A percentile compares a stretch with the other conserved stretches of the same genome.
phyloP scores from a whole-genome alignment of 2,113 vertebrate species.

The Lycaon pictus region DNA sequence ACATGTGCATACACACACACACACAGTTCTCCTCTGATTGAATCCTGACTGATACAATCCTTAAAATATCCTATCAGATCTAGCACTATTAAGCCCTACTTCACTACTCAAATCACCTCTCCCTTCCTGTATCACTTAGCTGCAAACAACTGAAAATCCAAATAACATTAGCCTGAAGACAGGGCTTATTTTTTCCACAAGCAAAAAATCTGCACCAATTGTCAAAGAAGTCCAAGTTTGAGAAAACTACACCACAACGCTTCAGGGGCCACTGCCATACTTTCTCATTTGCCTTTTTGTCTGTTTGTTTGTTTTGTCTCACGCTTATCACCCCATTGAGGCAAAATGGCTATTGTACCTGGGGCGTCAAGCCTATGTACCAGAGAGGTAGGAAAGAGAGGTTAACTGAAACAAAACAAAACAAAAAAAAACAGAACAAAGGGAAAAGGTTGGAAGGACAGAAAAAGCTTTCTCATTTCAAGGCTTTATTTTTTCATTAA shows the following conservation, averaged over 20 bases:
- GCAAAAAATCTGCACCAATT: not conserved
- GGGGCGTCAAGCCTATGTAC: not conserved
- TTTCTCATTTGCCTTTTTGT: not conserved
- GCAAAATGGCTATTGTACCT: not conserved
- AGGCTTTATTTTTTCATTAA: not conserved
- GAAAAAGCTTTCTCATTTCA: not conserved
- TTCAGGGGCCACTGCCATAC: not conserved
- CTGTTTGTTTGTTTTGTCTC: not conserved
- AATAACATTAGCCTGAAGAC: not conserved
- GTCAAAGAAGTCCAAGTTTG: not conserved
- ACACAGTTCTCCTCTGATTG: not conserved
- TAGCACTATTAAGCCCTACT: too few species aligned
- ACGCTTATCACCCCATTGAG: not conserved
- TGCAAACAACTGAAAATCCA: not conserved
- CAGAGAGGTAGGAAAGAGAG: not conserved
- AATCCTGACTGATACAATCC: not conserved
- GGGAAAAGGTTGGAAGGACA: not conserved
- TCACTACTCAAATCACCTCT: not conserved
- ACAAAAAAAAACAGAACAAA: not conserved
- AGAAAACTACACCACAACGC: not conserved
- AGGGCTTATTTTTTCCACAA: not conserved
- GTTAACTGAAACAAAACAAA: not conserved
- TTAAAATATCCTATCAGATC: not conserved
- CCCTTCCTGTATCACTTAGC: not conserved
- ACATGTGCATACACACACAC: not conserved